Base-by-base conservation (phyloP, 1,140 invertebrate species). In the Drosophila novamexicana region DNA sequence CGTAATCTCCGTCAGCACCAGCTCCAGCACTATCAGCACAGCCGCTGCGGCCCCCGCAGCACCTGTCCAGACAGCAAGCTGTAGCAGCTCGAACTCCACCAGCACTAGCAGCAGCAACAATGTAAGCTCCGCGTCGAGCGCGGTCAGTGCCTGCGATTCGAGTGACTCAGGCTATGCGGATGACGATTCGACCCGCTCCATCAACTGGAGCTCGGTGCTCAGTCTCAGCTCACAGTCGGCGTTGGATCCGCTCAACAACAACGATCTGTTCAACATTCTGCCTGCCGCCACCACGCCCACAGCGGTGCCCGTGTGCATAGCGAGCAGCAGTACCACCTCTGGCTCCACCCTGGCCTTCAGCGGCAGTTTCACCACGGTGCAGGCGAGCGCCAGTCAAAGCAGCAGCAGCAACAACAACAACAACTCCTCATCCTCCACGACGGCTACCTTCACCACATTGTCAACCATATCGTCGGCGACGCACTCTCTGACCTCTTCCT, bases 131-230 rank as follows among this genome's bases (percentile, higher is more conserved):
- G 29, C 12, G 36, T 40, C 37, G 4, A 52, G 39, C 37, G 29
- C 52, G 29, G 72, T 34, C 56, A 65, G 18, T 42, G 53, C 94
- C 94, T 64, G 95, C 95, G 92, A 95, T 14, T 84, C 84, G 18
- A 89, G 94, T 10, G 96, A 97, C 91, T 96, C 96, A 1, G 95
- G 96, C 56, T 95, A 96, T 91, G 95, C 96, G 79, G 96, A 97
- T 88, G 96, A 96, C 79, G 96, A 97, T 91, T 94, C 94, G 45
- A 94, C 94, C 16, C 94, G 96, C 53, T 95, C 95, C 69, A 97
- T 98, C 91, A 97, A 97, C 93, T 98, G 97, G 97, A 96, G 97
- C 82, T 97, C 97, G 36, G 97, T 98, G 75, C 94, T 98, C 42
- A 97, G 96, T 81, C 94, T 98, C 12, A 96, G 96, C 64, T 96